A percentile compares a stretch with the other conserved stretches of the same genome.
Evolutionary conservation across 1,140 invertebrate genomes (phyloP).

Genomic region (Cepaea nemoralis): DNA sequence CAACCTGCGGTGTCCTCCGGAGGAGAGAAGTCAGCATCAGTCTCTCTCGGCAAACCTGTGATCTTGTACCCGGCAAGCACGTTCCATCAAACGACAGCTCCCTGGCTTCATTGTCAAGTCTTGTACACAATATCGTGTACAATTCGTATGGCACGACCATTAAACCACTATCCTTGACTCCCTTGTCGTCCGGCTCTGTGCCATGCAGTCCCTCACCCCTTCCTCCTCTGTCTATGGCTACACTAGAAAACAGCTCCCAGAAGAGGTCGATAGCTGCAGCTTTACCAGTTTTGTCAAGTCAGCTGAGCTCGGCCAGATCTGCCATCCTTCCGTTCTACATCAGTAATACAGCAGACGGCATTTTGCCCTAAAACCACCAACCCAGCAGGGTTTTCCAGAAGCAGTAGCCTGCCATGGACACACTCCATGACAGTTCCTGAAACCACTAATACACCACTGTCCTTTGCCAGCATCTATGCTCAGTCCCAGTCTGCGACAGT

Average conservation of each 20-base stretch:
- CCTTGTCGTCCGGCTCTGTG: not conserved
- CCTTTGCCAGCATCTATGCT: no score
- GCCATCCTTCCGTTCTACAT: slow-evolving; percentile 6
- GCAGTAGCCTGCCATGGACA: no score
- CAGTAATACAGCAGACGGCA: not conserved
- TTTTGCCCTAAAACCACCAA: not conserved
- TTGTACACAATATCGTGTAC: slow-evolving; percentile 34
- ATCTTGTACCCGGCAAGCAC: slow-evolving; percentile 23
- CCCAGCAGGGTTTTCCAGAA: not conserved
- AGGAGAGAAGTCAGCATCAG: not conserved
- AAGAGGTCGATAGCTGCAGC: slow-evolving; percentile 6
- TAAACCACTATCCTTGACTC: not conserved
- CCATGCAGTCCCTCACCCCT: not conserved
- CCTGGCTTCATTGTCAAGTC: slow-evolving; percentile 26
- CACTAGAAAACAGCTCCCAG: not conserved
- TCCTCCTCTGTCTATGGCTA: not conserved
- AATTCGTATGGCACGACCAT: slow-evolving; percentile 18
- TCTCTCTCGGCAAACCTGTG: slow-evolving; percentile 27
- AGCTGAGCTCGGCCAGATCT: slow-evolving; percentile 5
- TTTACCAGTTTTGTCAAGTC: slow-evolving; percentile 19
- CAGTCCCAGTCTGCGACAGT: no score
- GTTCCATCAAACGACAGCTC: slow-evolving; percentile 24
- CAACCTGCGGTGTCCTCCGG: not conserved
- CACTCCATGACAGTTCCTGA: no score
- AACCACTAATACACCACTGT: no score